These are phyloP conservation scores for Tinamus major DNA, from an alignment of 2,797 vertebrate genomes.

Conservation along the genomic window DNA sequence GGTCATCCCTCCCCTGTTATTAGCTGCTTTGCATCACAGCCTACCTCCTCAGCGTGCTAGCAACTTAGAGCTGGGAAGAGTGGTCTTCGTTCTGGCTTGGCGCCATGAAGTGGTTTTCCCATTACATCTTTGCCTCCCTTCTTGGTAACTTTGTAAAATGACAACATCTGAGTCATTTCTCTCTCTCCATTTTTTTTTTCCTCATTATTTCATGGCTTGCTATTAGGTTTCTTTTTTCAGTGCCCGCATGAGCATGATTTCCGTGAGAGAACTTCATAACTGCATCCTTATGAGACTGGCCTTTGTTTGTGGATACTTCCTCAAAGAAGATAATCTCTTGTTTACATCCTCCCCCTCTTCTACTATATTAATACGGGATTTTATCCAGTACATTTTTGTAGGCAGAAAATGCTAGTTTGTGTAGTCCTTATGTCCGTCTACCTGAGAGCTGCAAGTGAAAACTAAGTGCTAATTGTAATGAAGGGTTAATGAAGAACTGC, in stretches of 20 bases:
- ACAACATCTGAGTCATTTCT: neutral
- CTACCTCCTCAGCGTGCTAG: neutral
- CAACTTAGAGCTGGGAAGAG: neutral
- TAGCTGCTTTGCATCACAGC: neutral
- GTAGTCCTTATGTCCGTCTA: neutral
- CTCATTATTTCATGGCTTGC: neutral
- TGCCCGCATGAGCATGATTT: neutral
- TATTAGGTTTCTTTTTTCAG: neutral
- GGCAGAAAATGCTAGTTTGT: neutral
- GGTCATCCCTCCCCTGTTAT: neutral
- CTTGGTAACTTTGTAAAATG: neutral
- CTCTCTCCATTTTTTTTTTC: neutral
- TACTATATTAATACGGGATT: neutral
- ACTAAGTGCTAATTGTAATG: neutral
- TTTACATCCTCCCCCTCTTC: neutral
- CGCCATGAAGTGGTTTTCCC: neutral
- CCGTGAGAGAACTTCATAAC: neutral
- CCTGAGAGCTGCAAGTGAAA: neutral
- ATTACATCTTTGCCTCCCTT: neutral
- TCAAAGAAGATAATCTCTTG: neutral
- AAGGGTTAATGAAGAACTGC: neutral
- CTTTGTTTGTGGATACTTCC: neutral
- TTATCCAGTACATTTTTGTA: neutral
- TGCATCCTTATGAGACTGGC: neutral
- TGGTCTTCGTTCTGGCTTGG: neutral